Evolutionary conservation across 2,888 invertebrate genomes (phyloP), one percentile per base, ranked within the genome.

Genomic region (Spodoptera exigua): DNA sequence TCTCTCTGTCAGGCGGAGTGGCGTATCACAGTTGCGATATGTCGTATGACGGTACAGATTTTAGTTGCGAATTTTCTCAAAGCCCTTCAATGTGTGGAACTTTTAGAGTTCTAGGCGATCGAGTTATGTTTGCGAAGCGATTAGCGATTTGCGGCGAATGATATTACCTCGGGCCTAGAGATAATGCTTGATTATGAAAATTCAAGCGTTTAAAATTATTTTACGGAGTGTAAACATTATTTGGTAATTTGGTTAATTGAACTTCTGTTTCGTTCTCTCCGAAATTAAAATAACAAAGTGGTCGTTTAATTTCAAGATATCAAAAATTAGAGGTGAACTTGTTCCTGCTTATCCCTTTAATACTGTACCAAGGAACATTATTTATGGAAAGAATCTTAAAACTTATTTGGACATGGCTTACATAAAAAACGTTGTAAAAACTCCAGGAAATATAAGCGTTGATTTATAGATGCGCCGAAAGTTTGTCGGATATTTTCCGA

Each of bases 171-270:
- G 82, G 76, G 78, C 77, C 76, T 82, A 81, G 71, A 89, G 89
- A 89, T 89, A 89, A 89, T 86, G 83, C 84, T 86, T 86, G 85
- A 88, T 89, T 88, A 89, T 87, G 86, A 89, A 90, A 87, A 86
- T 86, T 80, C 71, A 70, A 79, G 79, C 79, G 72, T 78, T 80
- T 82, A 80, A 84, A 83, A 85, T 86, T 84, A 83, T 86, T 87
- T 83, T 78, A 83, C 70, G 74, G 70, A 78, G 80, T 79, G 80
- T 78, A 79, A 82, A 84, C 78, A 82, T 81, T 78, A 76, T 80
- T 84, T 76, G 78, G 67, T 78, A 73, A 81, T 81, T 79, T 74
- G 59, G 80, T 79, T 80, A 84, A 84, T 82, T 82, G 80, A 82
- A 82, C 73, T 77, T 70, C 64, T 78, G 78, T 51, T 74, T 61